A percentile compares a stretch with the other conserved stretches of the same genome.
These are phyloP conservation scores for Stenodera caucasica DNA, from an alignment of 2,888 invertebrate species.

Conservation along the genomic window DNA sequence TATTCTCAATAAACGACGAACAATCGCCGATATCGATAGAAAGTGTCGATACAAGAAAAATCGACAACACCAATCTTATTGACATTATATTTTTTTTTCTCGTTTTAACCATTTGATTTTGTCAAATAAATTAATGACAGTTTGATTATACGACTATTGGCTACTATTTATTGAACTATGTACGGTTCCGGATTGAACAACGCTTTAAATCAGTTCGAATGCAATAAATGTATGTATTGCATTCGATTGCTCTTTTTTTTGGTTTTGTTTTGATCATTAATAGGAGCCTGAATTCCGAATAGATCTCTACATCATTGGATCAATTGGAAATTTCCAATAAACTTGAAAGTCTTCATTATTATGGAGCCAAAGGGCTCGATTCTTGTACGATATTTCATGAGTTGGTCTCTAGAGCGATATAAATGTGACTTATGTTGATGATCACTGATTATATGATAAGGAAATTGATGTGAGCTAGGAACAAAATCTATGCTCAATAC, in stretches of 20 bases:
- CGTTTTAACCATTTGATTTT: neutral
- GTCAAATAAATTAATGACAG: slow-evolving; percentile 8
- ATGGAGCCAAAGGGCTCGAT: too few species aligned
- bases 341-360: too few species aligned
- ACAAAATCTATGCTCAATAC: too few species aligned
- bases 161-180: slow-evolving; percentile 7
- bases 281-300: neutral
- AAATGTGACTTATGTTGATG: neutral
- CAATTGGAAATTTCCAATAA: too few species aligned
- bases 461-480: neutral
- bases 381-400: neutral
- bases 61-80: neutral
- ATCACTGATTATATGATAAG: neutral
- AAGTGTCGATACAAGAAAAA: slow-evolving; percentile 5
- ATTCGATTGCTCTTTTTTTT: neutral
- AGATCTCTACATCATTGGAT: neutral
- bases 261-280: neutral
- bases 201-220: neutral
- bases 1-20: slow-evolving; percentile 8
- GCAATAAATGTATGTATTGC: neutral
- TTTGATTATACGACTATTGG: slow-evolving; percentile 1
- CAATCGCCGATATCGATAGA: slow-evolving; percentile 10
- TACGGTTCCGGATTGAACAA: neutral
- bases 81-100: slow-evolving; percentile 17
- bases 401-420: neutral